These are phyloP conservation scores for Sebastes wilsoni DNA, from an alignment of 2,797 vertebrate species.

Conservation along the genomic window DNA sequence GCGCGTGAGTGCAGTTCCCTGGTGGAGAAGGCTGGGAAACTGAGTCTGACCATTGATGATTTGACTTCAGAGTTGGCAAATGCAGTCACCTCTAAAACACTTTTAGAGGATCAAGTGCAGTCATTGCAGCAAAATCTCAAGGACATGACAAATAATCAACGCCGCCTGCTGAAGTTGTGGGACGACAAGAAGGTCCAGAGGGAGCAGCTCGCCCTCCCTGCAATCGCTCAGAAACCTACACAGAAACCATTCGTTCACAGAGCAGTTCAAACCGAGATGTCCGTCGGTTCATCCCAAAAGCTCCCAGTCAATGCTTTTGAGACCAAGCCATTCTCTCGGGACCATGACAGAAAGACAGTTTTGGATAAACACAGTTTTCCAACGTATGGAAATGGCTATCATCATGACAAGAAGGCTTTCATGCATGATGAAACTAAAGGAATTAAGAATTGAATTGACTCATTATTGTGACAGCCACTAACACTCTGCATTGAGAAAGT, in stretches of 20 bases:
- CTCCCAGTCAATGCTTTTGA: slow-evolving; percentile 79
- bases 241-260: slow-evolving; percentile 71
- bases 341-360: slow-evolving; percentile 68
- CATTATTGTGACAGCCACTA: no score
- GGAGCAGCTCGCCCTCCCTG: slow-evolving; percentile 79
- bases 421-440: slow-evolving; percentile 71
- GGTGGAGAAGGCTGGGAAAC: slow-evolving; percentile 78
- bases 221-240: slow-evolving; percentile 72
- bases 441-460: slow-evolving; percentile 55
- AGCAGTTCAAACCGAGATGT: slow-evolving; percentile 83
- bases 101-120: slow-evolving; percentile 83
- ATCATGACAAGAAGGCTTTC: slow-evolving; percentile 70
- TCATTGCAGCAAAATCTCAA: slow-evolving; percentile 85
- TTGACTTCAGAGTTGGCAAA: slow-evolving; percentile 82
- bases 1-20: slow-evolving; percentile 79
- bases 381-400: slow-evolving; percentile 68
- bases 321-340: slow-evolving; percentile 61
- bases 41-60: slow-evolving; percentile 80
- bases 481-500: neutral
- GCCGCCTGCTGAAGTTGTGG: slow-evolving; percentile 84
- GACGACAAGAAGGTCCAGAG: slow-evolving; percentile 83
- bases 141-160: slow-evolving; percentile 86
- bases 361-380: slow-evolving; percentile 76
- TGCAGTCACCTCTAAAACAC: slow-evolving; percentile 81
- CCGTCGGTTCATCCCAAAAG: slow-evolving; percentile 74